phyloP scores from a whole-genome alignment of 2,888 invertebrate species.

The Mechanitis mazaeus region DNA sequence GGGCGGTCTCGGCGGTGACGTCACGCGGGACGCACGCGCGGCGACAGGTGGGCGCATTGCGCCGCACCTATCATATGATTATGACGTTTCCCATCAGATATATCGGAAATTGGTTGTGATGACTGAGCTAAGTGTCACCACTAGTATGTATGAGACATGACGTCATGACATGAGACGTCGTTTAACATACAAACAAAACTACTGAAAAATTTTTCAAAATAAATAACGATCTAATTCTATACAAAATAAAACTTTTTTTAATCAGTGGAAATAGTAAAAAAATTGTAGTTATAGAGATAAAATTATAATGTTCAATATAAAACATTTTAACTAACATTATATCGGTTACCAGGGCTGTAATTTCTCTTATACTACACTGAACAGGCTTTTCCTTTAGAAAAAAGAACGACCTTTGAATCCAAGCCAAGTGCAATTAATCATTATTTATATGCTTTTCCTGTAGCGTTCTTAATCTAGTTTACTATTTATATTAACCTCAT shows the following conservation, averaged over 20 bases:
- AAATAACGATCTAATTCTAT: too few relatives aligned
- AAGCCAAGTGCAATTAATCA: conserved; percentile 6
- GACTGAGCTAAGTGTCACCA: conserved; percentile 36
- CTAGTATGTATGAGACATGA: neutral
- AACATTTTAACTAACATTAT: neutral
- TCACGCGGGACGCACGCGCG: conserved; percentile 73
- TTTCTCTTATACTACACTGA: conserved; percentile 1
- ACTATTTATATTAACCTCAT: neutral
- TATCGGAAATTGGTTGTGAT: conserved; percentile 51
- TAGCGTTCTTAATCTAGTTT: neutral
- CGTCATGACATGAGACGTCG: too few relatives aligned
- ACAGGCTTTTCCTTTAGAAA: neutral
- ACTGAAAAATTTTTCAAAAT: neutral
- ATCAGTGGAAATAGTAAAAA: too few relatives aligned
- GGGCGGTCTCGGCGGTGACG: conserved; percentile 53
- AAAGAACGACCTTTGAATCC: neutral
- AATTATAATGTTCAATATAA: neutral
- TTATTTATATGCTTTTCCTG: conserved; percentile 5
- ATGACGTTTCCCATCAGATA: conserved; percentile 69
- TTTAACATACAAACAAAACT: neutral
- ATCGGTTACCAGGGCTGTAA: neutral
- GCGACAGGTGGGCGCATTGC: conserved; percentile 76
- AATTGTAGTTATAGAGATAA: too few relatives aligned
- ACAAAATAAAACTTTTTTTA: too few relatives aligned
- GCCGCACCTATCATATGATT: conserved; percentile 74